Base-by-base conservation (phyloP, 2,797 vertebrate species). In the Chromobotia macracanthus region DNA sequence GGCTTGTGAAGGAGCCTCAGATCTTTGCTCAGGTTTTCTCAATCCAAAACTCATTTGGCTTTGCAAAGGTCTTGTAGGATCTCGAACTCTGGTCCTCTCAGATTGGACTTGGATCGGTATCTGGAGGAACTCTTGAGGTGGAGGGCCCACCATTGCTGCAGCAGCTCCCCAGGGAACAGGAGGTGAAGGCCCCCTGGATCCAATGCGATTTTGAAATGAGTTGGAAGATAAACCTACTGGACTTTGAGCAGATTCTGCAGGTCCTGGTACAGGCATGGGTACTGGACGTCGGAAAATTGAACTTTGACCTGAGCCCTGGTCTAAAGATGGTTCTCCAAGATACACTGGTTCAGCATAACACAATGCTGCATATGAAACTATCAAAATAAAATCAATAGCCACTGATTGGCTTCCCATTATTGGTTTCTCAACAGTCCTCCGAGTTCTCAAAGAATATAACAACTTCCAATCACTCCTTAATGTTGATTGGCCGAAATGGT, bases 401-500 rank as follows among this genome's bases (percentile, higher is more conserved):
- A 19, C 23, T 60, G 15, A 4, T 10, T 2, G 35, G 60, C 13
- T 38, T 58, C 21, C 51, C 75, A 77, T 77, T 35, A 41, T 77
- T 44, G 8, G 41, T 35, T 12, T 50, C 28, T 38, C 23, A 19
- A 25, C 28, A 3, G 12, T 41, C 31, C 50, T 46, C 6, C 48
- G 64, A 31, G 35, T 55, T 23, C n/a, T 50, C 38, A 64, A 15
- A 48, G n/a, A 25, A 38, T 51, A 35, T 31, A 70, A 60, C 2
- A 18, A 16, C 18, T 31, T n/a, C 19, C 10, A 28, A 18, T 35
- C 41, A 15, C 23, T 60, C 53, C 38, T 77, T 23, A 70, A 51
- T 51, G 28, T 5, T 38, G 66, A 77, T 51, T 77, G 75, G 25
- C n/a, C 23, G 25, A 44, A 77, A 48, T 7, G 3, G 2, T 58